phyloP scores from a whole-genome alignment of 2,797 vertebrate species.

The Helarctos malayanus region DNA sequence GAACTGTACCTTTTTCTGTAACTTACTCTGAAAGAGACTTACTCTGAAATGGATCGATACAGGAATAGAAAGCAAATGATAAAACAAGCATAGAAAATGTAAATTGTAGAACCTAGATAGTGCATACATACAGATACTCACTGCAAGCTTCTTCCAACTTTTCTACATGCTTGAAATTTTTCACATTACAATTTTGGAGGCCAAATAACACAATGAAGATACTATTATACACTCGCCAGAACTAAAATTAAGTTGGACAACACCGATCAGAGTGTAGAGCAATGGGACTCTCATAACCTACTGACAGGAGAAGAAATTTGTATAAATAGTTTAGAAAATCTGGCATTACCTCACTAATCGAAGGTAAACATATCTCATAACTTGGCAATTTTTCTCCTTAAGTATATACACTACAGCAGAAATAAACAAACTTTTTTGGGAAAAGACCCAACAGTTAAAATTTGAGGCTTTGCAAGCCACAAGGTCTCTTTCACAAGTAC shows the following conservation, averaged over 20 bases:
- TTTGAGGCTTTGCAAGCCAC: not conserved
- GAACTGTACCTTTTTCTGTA: not conserved
- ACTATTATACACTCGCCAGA: not conserved
- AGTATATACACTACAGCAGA: not conserved
- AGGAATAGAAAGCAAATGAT: not conserved
- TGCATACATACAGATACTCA: not conserved
- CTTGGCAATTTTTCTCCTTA: not conserved
- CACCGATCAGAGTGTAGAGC: not conserved
- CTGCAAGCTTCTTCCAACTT: not conserved
- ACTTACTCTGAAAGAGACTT: constrained; percentile 7
- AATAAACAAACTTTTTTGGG: not conserved
- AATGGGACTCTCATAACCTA: not conserved
- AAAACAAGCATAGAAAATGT: not conserved
- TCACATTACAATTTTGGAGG: not conserved
- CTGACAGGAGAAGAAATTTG: not conserved
- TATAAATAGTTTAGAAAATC: not conserved
- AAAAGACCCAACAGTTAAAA: not conserved
- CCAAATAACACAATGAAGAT: constrained; percentile 19
- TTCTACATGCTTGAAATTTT: not conserved
- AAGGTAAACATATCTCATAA: not conserved
- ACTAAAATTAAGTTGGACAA: not conserved
- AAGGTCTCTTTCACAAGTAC: not conserved
- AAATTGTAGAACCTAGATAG: not conserved
- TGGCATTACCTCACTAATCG: not conserved
- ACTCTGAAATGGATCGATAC: not conserved